Conservation (phyloP, 2,113 vertebrate species). For the Urocolius indicus region DNA sequence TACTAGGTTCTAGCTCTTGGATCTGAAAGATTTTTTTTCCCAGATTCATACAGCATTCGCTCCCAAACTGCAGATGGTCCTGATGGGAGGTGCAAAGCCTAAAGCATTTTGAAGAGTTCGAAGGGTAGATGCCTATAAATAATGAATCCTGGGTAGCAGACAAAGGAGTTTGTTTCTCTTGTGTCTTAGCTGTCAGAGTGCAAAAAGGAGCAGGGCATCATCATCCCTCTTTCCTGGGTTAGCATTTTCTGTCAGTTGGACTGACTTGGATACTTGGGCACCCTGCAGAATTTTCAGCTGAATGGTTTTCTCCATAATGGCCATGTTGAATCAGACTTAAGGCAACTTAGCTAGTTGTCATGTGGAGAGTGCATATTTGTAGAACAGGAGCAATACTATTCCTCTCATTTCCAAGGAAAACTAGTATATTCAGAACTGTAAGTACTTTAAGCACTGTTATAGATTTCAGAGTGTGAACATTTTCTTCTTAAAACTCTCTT, state of each 20-base stretch:
- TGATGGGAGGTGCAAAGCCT: neutral
- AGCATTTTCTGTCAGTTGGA: neutral
- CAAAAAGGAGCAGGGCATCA: neutral
- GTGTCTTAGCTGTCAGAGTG: neutral
- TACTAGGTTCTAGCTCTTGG: neutral
- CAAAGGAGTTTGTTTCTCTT: neutral
- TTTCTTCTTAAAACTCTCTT: neutral
- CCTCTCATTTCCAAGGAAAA: neutral
- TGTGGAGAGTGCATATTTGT: neutral
- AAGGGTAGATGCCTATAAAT: neutral
- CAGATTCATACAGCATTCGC: neutral
- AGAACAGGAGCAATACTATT: neutral
- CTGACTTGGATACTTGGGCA: neutral
- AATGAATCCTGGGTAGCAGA: neutral
- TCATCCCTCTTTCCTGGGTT: neutral
- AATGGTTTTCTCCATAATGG: neutral
- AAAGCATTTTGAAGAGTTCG: neutral
- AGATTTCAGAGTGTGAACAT: neutral
- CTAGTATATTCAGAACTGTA: neutral
- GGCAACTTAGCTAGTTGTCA: neutral
- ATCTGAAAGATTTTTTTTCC: neutral
- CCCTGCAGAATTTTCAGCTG: neutral
- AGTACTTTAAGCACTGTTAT: neutral
- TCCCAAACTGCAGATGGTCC: neutral
- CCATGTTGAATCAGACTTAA: neutral